These are phyloP conservation scores for Corythornis madagascariensis DNA, from an alignment of 2,113 vertebrate genomes.

Conservation along the genomic window DNA sequence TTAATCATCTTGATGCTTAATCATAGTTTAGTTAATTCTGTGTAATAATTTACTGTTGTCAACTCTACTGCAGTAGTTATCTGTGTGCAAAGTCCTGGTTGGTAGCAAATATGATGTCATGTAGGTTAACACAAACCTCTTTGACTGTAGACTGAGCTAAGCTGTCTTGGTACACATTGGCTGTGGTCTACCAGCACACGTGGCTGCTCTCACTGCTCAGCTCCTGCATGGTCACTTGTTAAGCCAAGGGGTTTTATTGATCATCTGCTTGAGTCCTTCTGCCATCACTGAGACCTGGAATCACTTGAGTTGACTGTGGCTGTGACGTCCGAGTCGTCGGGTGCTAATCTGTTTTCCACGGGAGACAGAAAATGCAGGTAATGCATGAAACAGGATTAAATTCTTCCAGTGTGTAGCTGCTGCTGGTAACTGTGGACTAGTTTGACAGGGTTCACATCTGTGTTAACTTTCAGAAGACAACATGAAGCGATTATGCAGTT, in stretches of 20 bases:
- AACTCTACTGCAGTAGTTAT: constrained; percentile 8
- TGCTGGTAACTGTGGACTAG: constrained; percentile 2
- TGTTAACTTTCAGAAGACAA: constrained; percentile 55
- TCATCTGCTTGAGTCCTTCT: not conserved
- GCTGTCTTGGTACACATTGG: not conserved
- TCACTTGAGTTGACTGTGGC: not conserved
- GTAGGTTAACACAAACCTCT: constrained; percentile 1
- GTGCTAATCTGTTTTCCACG: not conserved
- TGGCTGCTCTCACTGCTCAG: not conserved
- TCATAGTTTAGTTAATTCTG: constrained; percentile 39
- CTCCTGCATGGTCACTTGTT: not conserved
- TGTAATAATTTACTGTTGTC: constrained; percentile 57
- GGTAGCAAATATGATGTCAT: not conserved
- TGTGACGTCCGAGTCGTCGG: not conserved
- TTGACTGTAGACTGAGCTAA: not conserved
- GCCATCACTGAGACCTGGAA: not conserved
- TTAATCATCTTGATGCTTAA: not conserved
- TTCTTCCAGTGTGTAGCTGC: not conserved
- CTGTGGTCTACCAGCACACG: not conserved
- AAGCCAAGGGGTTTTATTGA: not conserved
- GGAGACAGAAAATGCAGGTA: not conserved
- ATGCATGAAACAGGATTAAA: not conserved
- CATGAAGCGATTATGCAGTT: constrained; percentile 54
- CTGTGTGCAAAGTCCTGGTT: constrained; percentile 60
- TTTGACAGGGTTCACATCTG: constrained; percentile 44